Conservation (phyloP, 2,113 vertebrate species). For the Caranx ignobilis region DNA sequence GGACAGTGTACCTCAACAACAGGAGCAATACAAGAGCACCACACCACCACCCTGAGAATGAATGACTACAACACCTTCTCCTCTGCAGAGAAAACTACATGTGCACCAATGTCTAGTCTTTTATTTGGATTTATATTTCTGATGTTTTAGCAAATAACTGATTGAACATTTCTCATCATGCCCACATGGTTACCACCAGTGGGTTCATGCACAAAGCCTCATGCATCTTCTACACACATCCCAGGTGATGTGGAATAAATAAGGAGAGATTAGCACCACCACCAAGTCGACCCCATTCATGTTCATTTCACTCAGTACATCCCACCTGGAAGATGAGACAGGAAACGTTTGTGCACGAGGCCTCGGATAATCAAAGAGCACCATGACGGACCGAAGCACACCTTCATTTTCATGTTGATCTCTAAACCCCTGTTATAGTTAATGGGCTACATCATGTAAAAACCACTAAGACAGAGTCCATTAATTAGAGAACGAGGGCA, state of each 20-base stretch:
- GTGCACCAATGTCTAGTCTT: not conserved
- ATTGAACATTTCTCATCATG: too few relatives aligned
- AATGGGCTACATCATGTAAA: slow-evolving; percentile 13
- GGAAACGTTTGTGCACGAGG: too few relatives aligned
- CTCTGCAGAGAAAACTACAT: not conserved
- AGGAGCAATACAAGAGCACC: not conserved
- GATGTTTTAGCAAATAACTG: too few relatives aligned
- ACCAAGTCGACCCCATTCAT: too few relatives aligned
- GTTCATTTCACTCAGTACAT: too few relatives aligned
- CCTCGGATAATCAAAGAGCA: too few relatives aligned
- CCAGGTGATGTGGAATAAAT: too few relatives aligned
- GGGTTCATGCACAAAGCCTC: too few relatives aligned
- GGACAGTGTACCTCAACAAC: slow-evolving; percentile 9
- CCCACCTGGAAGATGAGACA: too few relatives aligned
- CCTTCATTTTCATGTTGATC: not conserved
- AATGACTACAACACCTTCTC: not conserved
- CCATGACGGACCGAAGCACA: not conserved
- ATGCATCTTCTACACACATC: too few relatives aligned
- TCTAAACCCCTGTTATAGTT: not conserved
- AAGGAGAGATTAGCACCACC: too few relatives aligned
- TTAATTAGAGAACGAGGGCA: slow-evolving; percentile 20
- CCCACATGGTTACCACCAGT: too few relatives aligned
- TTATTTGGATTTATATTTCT: not conserved
- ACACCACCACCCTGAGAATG: not conserved
- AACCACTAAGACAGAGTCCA: not conserved